Evolutionary conservation across 2,888 invertebrate species (phyloP).

Genomic region (Drosophila niveifrons): DNA sequence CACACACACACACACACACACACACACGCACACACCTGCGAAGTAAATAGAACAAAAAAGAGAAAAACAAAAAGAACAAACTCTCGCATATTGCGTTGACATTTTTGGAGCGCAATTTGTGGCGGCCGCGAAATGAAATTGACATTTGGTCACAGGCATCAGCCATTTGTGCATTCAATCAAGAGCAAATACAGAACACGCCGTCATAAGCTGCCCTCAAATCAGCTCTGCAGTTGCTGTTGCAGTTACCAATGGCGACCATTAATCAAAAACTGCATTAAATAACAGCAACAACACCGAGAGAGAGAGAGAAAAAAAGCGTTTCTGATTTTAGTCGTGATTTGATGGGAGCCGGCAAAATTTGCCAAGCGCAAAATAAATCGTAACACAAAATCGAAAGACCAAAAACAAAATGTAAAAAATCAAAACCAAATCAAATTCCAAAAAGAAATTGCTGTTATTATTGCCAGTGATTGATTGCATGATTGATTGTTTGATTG

Average conservation of each 20-base stretch:
- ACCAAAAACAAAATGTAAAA: constrained; percentile 2
- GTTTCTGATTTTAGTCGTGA: constrained; percentile 8
- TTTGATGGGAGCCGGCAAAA: constrained; percentile 3
- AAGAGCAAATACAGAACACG: constrained; percentile 1
- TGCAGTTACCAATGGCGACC: constrained; percentile 19
- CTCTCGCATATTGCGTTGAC: constrained; percentile 32
- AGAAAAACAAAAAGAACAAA: constrained; percentile 11
- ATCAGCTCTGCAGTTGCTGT: background rate
- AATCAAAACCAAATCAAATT: background rate
- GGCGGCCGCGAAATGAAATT: constrained; percentile 52
- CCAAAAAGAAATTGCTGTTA: constrained; percentile 11
- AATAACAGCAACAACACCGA: constrained; percentile 18
- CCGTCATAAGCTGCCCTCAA: too few species aligned
- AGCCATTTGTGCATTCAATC: constrained; percentile 36
- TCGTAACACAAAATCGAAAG: background rate
- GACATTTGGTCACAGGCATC: constrained; percentile 54
- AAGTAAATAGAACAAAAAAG: constrained; percentile 23
- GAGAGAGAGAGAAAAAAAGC: background rate
- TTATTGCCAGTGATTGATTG: constrained; percentile 43
- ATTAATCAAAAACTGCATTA: constrained; percentile 43
- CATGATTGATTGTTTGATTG: constrained; percentile 54
- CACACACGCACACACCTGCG: background rate
- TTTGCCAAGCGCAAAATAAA: background rate
- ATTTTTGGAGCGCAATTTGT: constrained; percentile 35
- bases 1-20: constrained; percentile 1